Base-by-base conservation (phyloP, 2,888 invertebrate species). In the Drosophila longiperda region DNA sequence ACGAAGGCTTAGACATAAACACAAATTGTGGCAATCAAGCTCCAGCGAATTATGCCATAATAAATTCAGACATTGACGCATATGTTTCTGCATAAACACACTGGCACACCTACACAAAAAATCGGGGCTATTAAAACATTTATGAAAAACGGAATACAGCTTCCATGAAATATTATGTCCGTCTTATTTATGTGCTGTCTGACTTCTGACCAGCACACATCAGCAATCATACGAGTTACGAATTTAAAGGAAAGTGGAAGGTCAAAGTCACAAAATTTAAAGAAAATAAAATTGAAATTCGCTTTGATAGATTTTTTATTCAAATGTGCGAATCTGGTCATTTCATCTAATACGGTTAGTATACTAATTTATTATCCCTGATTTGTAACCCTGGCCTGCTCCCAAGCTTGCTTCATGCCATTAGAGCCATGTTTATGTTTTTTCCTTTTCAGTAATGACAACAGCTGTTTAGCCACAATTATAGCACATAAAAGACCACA, bases 1-100 rank as follows among this genome's bases (percentile, higher is more conserved):
- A 58, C 71, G 88, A 84, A 84, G 82, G 87, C 82, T 82, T 84
- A 82, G 66, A 62, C 72, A 85, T 87, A 78, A 84, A 87, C 72
- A 75, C 65, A 75, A 79, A 79, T 76, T 62, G 75, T 58, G 33
- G 75, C 75, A 65, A 77, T 77, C 65, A 62, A 62, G 76, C 62
- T 55, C 23, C 49, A 79, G 62, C 76, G 75, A 69, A 77, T 77
- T 77, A 79, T 75, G 65, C 75, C 69, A 80, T 65, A 69, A 65
- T 64, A 61, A 76, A 68, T 53, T 67, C 61, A 49, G 55, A 52
- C 74, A 49, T 42, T 49, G 58, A 59, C 26, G 34, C 62, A 66
- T 52, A 78, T 72, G 50, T 36, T 54, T 42, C 45, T 45, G 23
- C 9, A n/a, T 33, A 34, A 32, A 38, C 29, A 38, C 34, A 65